Evolutionary conservation across 2,113 vertebrate genomes (phyloP), one percentile per base, ranked within the genome.

Genomic region (Bombycilla garrulus): DNA sequence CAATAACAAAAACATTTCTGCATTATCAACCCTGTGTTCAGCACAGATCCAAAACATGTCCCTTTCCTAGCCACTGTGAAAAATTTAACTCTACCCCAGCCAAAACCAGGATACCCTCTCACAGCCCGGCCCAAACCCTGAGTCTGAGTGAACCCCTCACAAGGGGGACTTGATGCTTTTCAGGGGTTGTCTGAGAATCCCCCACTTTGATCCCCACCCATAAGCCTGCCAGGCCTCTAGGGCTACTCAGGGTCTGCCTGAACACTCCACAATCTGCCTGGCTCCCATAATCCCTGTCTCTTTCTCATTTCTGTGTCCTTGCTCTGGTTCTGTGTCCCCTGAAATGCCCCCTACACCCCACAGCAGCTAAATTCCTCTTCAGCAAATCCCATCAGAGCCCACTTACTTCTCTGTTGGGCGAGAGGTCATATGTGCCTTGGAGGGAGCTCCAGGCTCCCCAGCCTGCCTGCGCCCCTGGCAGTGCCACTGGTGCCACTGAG

Each of bases 81-180:
- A 15, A 70, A n/a, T 33, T 38, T 7, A 61, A 7, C 28, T 28
- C 47, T 12, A 29, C 15, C 14, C n/a, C 54, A 45, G 26, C 28
- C 19, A 36, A 78, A 70, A 33, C 5, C 64, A 70, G 38, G 54
- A 45, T 18, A 36, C 2, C 6, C 17, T 74, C 24, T 31, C 35
- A 26, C 36, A 45, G 44, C 17, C 16, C 17, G 47, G 38, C 26
- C 81, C 23, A 47, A 57, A 66, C 3, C 0, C 35, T 66, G 28
- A 26, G 44, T 29, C 47, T 40, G 36, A 40, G 22, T 40, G 36
- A 83, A 9, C 2, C 17, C 20, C 38, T 78, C 58, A 22, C 18
- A 20, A 26, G 14, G 4, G 13, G 11, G 0, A 3, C 22, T 31
- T 0, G 6, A 25, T n/a, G 35, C 12, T 60, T 26, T 53, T 36